Base-by-base conservation (phyloP, 2,113 vertebrate genomes). In the Chaetura pelagica region DNA sequence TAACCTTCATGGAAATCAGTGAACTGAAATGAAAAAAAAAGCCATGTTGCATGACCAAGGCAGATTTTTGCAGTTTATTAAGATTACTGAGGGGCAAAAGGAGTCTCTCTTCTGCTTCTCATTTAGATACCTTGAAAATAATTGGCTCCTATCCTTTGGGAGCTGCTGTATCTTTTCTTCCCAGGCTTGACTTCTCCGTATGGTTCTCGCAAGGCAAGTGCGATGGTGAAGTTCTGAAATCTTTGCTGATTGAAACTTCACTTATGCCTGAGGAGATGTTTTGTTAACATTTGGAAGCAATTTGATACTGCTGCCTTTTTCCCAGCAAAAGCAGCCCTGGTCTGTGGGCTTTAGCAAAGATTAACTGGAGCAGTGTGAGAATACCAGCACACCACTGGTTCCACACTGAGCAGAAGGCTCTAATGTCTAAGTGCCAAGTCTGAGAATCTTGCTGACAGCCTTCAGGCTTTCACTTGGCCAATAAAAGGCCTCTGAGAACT, bases 381-480 rank as follows among this genome's bases (percentile, higher is more conserved):
- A 16, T 4, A 27, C 18, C 62, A 44, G 67, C 20, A 3, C n/a
- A 17, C 4, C 10, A 1, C 34, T 32, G 10, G 5, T 61, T 66
- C 26, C 30, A 83, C 1, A 1, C n/a, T 7, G 49, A 40, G 12
- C 55, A 10, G 32, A 46, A 27, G 8, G 24, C 32, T 77, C 61
- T 35, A 10, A 18, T 75, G 75, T 3, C 0, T 26, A 4, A 0
- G 0, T 69, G 34, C 15, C 29, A 8, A 46, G 40, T 30, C 29
- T 68, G 54, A 51, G 44, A 68, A 46, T 4, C 8, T 7, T 32
- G 46, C 32, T 42, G 49, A 24, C 17, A 57, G 32, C 22, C 6
- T 61, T 67, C 64, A 59, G 63, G 49, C 59, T 49, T 76, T 44
- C 20, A 23, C 6, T 15, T 29, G 49, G n/a, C 34, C n/a, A 17